A percentile compares a stretch with the other conserved stretches of the same genome.
phyloP scores from a whole-genome alignment of 1,140 invertebrate genomes.

The Listronotus oregonensis region DNA sequence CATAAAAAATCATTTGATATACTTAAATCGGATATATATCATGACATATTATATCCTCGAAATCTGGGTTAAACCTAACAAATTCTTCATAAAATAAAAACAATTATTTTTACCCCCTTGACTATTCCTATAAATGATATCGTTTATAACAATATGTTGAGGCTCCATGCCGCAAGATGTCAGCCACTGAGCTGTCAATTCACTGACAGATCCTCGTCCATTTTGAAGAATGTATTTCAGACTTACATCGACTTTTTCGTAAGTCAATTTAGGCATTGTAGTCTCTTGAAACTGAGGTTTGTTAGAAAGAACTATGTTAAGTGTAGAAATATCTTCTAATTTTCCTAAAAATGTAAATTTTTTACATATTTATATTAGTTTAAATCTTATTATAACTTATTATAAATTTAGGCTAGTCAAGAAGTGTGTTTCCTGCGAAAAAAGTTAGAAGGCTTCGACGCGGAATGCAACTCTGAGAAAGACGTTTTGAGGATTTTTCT shows the following conservation, averaged over 20 bases:
- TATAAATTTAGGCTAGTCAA: neutral
- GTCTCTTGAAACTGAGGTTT: conserved; percentile 54
- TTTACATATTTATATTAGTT: too few relatives aligned
- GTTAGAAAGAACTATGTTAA: conserved; percentile 72
- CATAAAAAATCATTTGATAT: too few relatives aligned
- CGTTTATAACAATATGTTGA: conserved; percentile 50
- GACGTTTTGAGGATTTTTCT: too few relatives aligned
- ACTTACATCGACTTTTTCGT: conserved; percentile 69
- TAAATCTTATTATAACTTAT: neutral
- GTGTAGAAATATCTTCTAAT: conserved; percentile 83
- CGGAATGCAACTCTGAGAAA: too few relatives aligned
- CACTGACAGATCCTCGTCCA: conserved; percentile 83
- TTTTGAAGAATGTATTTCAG: conserved; percentile 74
- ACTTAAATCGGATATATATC: too few relatives aligned
- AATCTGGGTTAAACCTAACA: too few relatives aligned
- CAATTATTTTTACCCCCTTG: conserved; percentile 4
- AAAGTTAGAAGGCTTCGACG: too few relatives aligned
- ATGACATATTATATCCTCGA: too few relatives aligned
- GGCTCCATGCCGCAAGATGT: conserved; percentile 72
- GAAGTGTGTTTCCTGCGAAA: too few relatives aligned
- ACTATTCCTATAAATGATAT: conserved; percentile 39
- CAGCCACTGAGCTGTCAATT: conserved; percentile 82
- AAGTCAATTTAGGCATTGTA: conserved; percentile 62
- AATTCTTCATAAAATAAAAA: too few relatives aligned
- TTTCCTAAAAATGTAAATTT: conserved; percentile 65